A percentile compares a stretch with the other conserved stretches of the same genome.
Conservation (phyloP, 2,888 invertebrate genomes). For the Nipponacmea schrenckii region DNA sequence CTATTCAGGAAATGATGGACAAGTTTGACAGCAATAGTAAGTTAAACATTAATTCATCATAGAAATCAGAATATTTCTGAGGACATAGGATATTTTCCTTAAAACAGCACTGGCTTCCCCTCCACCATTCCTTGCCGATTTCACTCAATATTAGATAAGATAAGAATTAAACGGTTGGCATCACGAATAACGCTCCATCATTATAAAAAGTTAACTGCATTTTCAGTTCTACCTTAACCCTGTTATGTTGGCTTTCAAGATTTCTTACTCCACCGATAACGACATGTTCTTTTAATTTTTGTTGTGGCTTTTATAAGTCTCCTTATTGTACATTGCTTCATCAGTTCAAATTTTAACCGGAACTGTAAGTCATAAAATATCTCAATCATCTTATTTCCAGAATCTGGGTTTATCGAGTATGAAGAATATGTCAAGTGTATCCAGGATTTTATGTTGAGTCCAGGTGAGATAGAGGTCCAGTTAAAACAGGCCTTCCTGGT, state of each 20-base stretch:
- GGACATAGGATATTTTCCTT: no score
- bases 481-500: slow-evolving; percentile 33
- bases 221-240: no score
- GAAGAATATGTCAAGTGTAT: slow-evolving; percentile 31
- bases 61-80: no score
- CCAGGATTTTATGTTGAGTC: slow-evolving; percentile 25
- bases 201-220: no score
- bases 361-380: not conserved
- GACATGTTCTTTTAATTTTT: no score
- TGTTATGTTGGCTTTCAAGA: no score
- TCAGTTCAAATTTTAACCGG: not conserved
- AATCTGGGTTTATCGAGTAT: slow-evolving; percentile 25
- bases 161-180: no score
- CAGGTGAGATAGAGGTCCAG: slow-evolving; percentile 32
- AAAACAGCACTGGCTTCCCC: no score
- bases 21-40: slow-evolving; percentile 36
- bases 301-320: not conserved
- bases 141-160: no score
- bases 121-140: no score
- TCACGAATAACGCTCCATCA: no score
- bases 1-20: slow-evolving; percentile 25
- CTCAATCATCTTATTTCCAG: slow-evolving; percentile 19
- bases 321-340: not conserved
- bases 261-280: no score
- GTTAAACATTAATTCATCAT: not conserved